Base-by-base conservation (phyloP, 2,113 vertebrate species). In the Plecturocebus donacophilus region DNA sequence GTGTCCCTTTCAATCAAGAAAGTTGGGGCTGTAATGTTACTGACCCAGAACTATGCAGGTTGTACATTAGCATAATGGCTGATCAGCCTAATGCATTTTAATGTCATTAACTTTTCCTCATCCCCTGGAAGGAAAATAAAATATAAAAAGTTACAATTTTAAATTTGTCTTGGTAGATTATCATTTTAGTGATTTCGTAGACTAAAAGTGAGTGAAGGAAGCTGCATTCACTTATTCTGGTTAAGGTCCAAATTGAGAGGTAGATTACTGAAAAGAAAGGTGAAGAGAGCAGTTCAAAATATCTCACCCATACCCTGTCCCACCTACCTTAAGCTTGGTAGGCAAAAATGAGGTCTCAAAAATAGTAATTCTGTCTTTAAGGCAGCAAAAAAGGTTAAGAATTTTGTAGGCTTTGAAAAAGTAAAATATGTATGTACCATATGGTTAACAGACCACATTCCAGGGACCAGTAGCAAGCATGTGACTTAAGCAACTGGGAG, bases 31-130 rank as follows among this genome's bases (percentile, higher is more conserved):
- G 27, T 87, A 92, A 87, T 95, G 87, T 95, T 94, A 88, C 83
- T 98, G 97, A 98, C 97, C 97, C 94, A 97, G 95, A 98, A 92
- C 90, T 82, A 49, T 90, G 45, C 76, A 94, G 92, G 75, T 91
- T 94, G 73, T 49, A 20, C 84, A 98, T 98, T 98, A 97, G 90
- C 97, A 97, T 98, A 97, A 97, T 96, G 96, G 58, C 92, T 96
- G 95, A 97, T 97, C 87, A 96, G 38, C 87, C 80, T 95, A 97
- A 94, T 98, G 87, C 90, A 94, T 98, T 97, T 98, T 97, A 97
- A 98, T 97, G 76, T 58, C 77, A 92, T 97, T 98, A 97, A 90
- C 89, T 94, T 95, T 66, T 94, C 20, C 49, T 61, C 52, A 49
- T 84, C 27, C 27, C 40, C 47, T 92, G 64, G 25, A 97, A 95